Base-by-base conservation (phyloP, 2,797 vertebrate genomes). In the Enteromius afrohamiltoni region DNA sequence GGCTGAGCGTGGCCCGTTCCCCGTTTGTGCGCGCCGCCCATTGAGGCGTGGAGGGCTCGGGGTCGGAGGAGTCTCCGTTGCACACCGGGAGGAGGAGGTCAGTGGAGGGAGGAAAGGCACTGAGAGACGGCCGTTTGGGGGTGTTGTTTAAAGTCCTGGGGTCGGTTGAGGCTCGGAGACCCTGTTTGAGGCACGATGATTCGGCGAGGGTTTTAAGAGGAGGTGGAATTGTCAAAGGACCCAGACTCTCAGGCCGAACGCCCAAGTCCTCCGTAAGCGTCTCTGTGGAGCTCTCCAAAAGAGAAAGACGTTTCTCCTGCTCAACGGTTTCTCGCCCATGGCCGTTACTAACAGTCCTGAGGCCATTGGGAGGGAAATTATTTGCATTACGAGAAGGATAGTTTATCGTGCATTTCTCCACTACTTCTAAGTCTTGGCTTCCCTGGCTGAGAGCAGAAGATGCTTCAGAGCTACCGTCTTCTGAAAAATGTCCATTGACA, bases 261-360 rank as follows among this genome's bases (percentile, higher is more conserved):
- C 92, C 93, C 79, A 93, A 94, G 0, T 92, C 95, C 86, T 98
- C 97, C 0, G 94, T 96, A 87, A 98, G 91, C 77, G 96, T 95
- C 91, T 98, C 97, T 0, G 96, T 95, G 70, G 97, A 97, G 83
- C 95, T 96, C 75, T 97, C 97, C 70, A 94, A 88, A n/a, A 94
- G 91, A 53, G 96, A 95, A 68, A 90, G 89, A 88, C 91, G 93
- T 47, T 92, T 93, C 82, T 96, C 95, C 3, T 85, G 90, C 86
- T 93, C 90, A 45, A 81, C 85, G 7, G 87, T 58, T 84, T 93
- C 92, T 34, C 23, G 31, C 1, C 31, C 75, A 70, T 90, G 92
- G 81, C 93, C 92, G 1, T 94, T 94, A 55, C 80, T 91, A 73
- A 94, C 60, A 92, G 92, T 94, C 87, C 91, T 93, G 2, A 86